phyloP scores from a whole-genome alignment of 1,140 invertebrate genomes.

The Alviniconcha marisindica region DNA sequence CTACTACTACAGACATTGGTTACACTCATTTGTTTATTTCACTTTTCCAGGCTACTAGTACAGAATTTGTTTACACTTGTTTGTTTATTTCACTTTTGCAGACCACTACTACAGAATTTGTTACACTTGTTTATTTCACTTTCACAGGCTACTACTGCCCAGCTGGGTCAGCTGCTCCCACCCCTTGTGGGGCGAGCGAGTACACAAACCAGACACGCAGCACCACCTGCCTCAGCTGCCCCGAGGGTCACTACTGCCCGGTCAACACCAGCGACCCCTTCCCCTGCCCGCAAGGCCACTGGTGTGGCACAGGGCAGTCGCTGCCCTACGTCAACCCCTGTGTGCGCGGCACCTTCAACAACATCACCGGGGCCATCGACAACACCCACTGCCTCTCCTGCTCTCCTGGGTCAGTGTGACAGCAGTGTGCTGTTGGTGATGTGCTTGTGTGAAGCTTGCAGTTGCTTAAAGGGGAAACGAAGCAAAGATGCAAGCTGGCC shows the following conservation, averaged over 20 bases:
- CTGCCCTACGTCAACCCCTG: conserved; percentile 56
- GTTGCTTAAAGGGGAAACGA: neutral
- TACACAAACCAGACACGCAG: conserved; percentile 63
- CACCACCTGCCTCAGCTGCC: conserved; percentile 61
- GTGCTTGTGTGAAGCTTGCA: neutral
- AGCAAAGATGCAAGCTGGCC: neutral
- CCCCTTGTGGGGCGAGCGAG: conserved; percentile 61
- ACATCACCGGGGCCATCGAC: conserved; percentile 57
- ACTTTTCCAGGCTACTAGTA: too few species aligned
- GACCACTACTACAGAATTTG: too few species aligned
- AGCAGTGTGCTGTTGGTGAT: neutral
- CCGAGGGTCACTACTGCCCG: conserved; percentile 68
- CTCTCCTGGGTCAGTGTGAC: conserved; percentile 63
- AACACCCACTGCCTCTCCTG: conserved; percentile 60
- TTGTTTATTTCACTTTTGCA: too few species aligned
- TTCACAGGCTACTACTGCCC: conserved; percentile 65
- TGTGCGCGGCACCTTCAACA: conserved; percentile 69
- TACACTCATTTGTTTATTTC: too few species aligned
- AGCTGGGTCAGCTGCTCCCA: conserved; percentile 56
- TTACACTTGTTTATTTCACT: too few species aligned
- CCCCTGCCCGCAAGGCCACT: conserved; percentile 68
- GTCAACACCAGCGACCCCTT: conserved; percentile 63
- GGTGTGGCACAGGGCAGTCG: conserved; percentile 49
- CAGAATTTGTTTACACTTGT: too few species aligned
- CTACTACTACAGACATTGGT: too few species aligned